Evolutionary conservation across 2,888 invertebrate genomes (phyloP), one percentile per base, ranked within the genome.

Genomic region (Drosophila siamana): DNA sequence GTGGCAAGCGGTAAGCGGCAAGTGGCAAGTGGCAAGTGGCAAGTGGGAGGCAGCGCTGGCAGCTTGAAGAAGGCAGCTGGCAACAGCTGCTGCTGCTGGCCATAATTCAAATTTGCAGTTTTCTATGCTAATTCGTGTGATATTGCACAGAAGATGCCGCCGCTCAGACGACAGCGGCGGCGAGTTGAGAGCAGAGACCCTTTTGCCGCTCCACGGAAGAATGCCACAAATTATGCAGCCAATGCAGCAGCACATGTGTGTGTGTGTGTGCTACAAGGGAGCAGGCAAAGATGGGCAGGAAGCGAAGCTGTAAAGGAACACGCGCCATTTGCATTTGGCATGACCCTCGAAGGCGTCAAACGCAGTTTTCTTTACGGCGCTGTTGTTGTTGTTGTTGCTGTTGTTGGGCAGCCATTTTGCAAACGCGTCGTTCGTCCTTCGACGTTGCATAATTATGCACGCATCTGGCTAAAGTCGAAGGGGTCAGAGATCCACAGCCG

Each of bases 91-190:
- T 59, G 44, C 69, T 72, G 52, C 70, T 67, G 84, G 85, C 80
- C 77, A 90, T 90, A 90, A 89, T 85, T 90, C 90, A 90, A 91
- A 91, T 90, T 88, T 88, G 80, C 89, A 88, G 90, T 90, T 90
- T 89, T 86, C 88, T 89, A 91, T 90, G 90, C 86, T 89, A 90
- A 90, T 90, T 91, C 88, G 83, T 79, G 83, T 72, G 76, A 76
- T 85, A 79, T 68, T 78, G 82, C 66, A 69, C 63, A 67, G 59
- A 81, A 86, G 83, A 84, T 68, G 74, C 68, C 52, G 55, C 41
- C 65, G 74, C 62, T 48, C 57, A 69, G 69, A 52, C 59, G 64
- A 62, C 56, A 62, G 19, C 60, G n/a, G n/a, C n/a, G n/a, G n/a
- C n/a, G 69, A 50, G n/a, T 11, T 4, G 30, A 9, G 33, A 33